Evolutionary conservation across 1,140 invertebrate genomes (phyloP).

Genomic region (Neodiprion lecontei): DNA sequence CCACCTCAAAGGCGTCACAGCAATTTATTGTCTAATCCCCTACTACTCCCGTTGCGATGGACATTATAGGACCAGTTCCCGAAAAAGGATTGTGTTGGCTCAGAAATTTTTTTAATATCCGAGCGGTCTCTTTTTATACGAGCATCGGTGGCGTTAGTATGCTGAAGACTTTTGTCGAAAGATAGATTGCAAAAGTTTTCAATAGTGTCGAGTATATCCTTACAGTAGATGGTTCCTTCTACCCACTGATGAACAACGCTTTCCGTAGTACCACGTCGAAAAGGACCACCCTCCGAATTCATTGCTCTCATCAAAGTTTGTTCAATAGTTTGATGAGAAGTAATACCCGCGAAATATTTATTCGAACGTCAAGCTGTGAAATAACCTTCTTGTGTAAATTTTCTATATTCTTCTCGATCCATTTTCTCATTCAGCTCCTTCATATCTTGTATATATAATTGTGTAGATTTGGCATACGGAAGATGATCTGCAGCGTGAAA

Average conservation of each 20-base stretch:
- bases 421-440: constrained; percentile 24
- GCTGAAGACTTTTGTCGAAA: constrained; percentile 41
- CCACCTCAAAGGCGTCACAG: constrained; percentile 38
- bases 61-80: constrained; percentile 36
- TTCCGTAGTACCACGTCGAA: constrained; percentile 34
- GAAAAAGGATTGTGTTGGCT: constrained; percentile 36
- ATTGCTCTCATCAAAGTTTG: constrained; percentile 52
- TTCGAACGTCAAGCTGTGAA: constrained; percentile 48
- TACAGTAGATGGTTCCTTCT: too few species aligned
- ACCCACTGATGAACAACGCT: background rate
- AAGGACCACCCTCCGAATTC: constrained; percentile 40
- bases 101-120: constrained; percentile 36
- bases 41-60: constrained; percentile 39
- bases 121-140: constrained; percentile 38
- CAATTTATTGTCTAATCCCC: constrained; percentile 35
- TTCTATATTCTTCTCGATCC: constrained; percentile 15
- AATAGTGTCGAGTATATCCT: too few species aligned
- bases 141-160: constrained; percentile 42
- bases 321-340: constrained; percentile 53
- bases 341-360: constrained; percentile 52
- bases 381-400: constrained; percentile 43
- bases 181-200: too few species aligned
- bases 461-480: constrained; percentile 55
- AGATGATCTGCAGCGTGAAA: constrained; percentile 57
- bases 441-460: constrained; percentile 56